phyloP scores from a whole-genome alignment of 2,797 vertebrate genomes.

The Oreochromis grahami region DNA sequence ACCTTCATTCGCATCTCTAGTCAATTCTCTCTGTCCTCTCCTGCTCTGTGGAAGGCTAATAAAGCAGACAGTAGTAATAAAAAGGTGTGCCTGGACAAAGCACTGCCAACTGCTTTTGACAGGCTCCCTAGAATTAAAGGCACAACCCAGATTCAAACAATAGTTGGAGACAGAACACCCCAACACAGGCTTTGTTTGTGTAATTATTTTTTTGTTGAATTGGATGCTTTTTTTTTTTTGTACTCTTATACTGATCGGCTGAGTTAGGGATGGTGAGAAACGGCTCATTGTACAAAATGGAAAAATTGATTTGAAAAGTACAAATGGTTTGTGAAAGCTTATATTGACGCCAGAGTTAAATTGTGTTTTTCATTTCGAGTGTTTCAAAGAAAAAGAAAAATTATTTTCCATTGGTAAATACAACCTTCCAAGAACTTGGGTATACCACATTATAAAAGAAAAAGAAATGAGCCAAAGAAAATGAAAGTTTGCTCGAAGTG shows the following conservation, averaged over 20 bases:
- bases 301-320: constrained; percentile 19
- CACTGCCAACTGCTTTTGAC: constrained; percentile 34
- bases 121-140: constrained; percentile 18
- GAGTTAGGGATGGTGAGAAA: not conserved
- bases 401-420: constrained; percentile 12
- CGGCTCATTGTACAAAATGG: not conserved
- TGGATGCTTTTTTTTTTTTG: constrained; percentile 13
- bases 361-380: constrained; percentile 10
- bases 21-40: constrained; percentile 34
- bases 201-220: constrained; percentile 34
- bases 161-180: constrained; percentile 6
- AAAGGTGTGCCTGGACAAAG: constrained; percentile 10
- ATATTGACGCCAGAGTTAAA: constrained; percentile 12
- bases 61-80: constrained; percentile 57
- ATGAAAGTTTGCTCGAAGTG: not conserved
- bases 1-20: constrained; percentile 36
- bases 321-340: constrained; percentile 38
- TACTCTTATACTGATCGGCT: constrained; percentile 17
- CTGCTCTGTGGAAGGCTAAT: constrained; percentile 43
- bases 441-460: not conserved
- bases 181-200: constrained; percentile 19
- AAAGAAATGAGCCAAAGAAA: constrained; percentile 12
- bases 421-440: constrained; percentile 11
- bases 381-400: constrained; percentile 21
- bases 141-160: constrained; percentile 22